phyloP scores from a whole-genome alignment of 2,797 vertebrate species.

The Sciurus carolinensis region DNA sequence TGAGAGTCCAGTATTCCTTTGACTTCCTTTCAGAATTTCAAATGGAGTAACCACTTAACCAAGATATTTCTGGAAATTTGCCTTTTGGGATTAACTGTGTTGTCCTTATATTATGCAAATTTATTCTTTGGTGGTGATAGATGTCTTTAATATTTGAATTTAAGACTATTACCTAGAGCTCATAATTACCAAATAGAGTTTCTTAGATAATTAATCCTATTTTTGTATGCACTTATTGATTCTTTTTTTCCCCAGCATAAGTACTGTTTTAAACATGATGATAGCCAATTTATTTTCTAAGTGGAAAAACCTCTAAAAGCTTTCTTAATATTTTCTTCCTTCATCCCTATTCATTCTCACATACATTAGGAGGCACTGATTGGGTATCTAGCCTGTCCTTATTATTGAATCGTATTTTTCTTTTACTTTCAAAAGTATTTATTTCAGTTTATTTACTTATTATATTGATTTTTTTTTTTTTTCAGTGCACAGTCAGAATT shows the following conservation, averaged over 20 bases:
- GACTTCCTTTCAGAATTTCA: slow-evolving; percentile 46
- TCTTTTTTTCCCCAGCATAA: not conserved
- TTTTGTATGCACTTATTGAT: slow-evolving; percentile 28
- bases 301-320: not conserved
- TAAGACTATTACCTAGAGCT: not conserved
- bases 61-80: slow-evolving; percentile 38
- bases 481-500: no score
- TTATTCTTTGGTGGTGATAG: not conserved
- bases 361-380: not conserved
- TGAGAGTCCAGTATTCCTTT: slow-evolving; percentile 28
- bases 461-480: not conserved
- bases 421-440: slow-evolving; percentile 41
- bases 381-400: not conserved
- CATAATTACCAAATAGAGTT: not conserved
- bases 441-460: slow-evolving; percentile 50
- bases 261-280: slow-evolving; percentile 5
- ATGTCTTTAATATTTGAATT: slow-evolving; percentile 54
- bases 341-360: not conserved
- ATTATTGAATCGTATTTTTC: not conserved
- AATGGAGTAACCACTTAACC: not conserved
- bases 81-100: not conserved
- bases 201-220: slow-evolving; percentile 7
- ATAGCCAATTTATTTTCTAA: not conserved
- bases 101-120: slow-evolving; percentile 17
- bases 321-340: not conserved